Evolutionary conservation across 2,113 vertebrate genomes (phyloP).

Genomic region (Erythrocercus mccallii): DNA sequence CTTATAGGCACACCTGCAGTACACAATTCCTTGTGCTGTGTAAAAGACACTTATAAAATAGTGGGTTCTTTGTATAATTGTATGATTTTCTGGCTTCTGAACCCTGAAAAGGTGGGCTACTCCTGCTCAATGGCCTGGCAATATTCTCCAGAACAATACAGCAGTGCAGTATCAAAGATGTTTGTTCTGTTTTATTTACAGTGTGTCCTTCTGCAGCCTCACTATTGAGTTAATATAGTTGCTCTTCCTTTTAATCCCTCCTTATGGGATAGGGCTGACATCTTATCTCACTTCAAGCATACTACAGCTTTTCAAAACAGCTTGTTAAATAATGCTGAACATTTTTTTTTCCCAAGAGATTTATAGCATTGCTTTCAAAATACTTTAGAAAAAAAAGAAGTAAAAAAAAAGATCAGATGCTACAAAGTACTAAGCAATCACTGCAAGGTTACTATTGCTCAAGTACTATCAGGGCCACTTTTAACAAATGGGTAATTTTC

Average conservation of each 20-base stretch:
- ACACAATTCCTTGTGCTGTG: not conserved
- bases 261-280: not conserved
- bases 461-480: not conserved
- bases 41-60: not conserved
- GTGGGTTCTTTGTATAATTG: not conserved
- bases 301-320: not conserved
- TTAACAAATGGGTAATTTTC: not conserved
- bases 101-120: not conserved
- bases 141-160: not conserved
- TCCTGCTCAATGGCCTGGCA: not conserved
- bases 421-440: not conserved
- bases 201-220: not conserved
- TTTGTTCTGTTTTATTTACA: not conserved
- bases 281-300: not conserved
- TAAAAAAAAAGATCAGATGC: not conserved
- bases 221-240: not conserved
- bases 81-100: not conserved
- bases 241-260: not conserved
- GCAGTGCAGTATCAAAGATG: fast-evolving
- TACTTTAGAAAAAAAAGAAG: not conserved
- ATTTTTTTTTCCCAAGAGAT: not conserved
- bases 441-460: not conserved
- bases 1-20: not conserved
- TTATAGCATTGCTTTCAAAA: not conserved
- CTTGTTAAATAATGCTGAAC: not conserved